phyloP scores from a whole-genome alignment of 2,113 vertebrate genomes.

The Mellivora capensis region DNA sequence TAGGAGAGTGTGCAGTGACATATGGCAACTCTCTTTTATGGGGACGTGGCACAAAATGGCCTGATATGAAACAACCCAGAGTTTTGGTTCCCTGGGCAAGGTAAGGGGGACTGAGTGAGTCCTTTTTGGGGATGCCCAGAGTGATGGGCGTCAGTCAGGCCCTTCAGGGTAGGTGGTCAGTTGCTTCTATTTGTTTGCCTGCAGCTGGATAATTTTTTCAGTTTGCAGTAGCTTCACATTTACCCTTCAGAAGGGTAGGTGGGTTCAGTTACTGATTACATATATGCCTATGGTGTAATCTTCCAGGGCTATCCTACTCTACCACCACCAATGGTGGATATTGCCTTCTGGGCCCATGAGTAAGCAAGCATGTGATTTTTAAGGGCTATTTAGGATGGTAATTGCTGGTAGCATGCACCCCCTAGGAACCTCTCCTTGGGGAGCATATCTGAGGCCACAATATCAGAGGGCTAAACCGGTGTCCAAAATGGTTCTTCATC shows the following conservation, averaged over 20 bases:
- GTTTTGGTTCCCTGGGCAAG: neutral
- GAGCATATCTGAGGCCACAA: neutral
- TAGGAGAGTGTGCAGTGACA: neutral
- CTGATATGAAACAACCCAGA: neutral
- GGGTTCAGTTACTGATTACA: neutral
- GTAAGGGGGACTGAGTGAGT: neutral
- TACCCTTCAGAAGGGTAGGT: neutral
- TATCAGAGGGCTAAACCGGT: neutral
- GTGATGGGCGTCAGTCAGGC: neutral
- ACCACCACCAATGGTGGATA: neutral
- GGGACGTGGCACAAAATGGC: neutral
- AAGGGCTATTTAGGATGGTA: neutral
- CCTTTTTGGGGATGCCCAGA: neutral
- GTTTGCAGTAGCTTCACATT: neutral
- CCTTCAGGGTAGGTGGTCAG: neutral
- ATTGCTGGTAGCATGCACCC: neutral
- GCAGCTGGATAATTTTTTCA: neutral
- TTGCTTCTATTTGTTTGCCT: neutral
- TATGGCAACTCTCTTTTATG: neutral
- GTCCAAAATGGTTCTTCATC: neutral
- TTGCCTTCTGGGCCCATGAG: neutral
- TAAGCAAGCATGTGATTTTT: neutral
- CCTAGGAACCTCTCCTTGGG: neutral
- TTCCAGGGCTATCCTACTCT: neutral
- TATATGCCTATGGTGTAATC: neutral